phyloP scores from a whole-genome alignment of 2,888 invertebrate species.

The Rhingia rostrata region DNA sequence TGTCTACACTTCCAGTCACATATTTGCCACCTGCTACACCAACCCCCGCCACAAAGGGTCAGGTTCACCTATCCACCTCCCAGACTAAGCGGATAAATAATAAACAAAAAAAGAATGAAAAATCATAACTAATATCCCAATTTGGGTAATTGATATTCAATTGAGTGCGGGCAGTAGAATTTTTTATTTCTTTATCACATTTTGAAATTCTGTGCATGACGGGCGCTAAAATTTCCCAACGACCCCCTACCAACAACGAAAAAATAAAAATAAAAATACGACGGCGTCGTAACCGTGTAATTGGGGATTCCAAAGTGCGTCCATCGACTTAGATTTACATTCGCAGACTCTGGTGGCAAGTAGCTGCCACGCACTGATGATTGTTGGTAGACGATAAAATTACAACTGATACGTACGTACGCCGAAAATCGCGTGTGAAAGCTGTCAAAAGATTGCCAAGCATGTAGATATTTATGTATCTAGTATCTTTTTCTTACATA shows the following conservation, averaged over 20 bases:
- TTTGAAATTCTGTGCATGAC: conserved; percentile 31
- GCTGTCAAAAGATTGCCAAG: conserved; percentile 1
- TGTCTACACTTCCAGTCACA: conserved; percentile 4
- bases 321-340: background rate
- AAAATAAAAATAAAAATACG: background rate
- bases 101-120: background rate
- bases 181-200: conserved; percentile 25
- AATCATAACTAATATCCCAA: conserved; percentile 6
- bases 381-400: conserved; percentile 2
- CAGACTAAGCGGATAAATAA: background rate
- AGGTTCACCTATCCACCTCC: conserved; percentile 11
- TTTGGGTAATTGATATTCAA: conserved; percentile 37
- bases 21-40: background rate
- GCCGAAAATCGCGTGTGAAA: conserved; percentile 35
- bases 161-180: conserved; percentile 36
- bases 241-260: background rate
- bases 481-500: conserved; percentile 44
- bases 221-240: conserved; percentile 35
- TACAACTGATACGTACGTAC: conserved; percentile 15
- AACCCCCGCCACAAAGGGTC: background rate
- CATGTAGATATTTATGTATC: conserved; percentile 2
- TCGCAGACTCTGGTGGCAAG: background rate
- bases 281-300: conserved; percentile 3
- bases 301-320: conserved; percentile 40
- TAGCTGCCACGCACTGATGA: background rate